Percentiles rank a stretch among this genome's conserved stretches.
These are phyloP conservation scores for Arenaria interpres DNA, from an alignment of 2,113 vertebrate genomes.

Conservation along the genomic window DNA sequence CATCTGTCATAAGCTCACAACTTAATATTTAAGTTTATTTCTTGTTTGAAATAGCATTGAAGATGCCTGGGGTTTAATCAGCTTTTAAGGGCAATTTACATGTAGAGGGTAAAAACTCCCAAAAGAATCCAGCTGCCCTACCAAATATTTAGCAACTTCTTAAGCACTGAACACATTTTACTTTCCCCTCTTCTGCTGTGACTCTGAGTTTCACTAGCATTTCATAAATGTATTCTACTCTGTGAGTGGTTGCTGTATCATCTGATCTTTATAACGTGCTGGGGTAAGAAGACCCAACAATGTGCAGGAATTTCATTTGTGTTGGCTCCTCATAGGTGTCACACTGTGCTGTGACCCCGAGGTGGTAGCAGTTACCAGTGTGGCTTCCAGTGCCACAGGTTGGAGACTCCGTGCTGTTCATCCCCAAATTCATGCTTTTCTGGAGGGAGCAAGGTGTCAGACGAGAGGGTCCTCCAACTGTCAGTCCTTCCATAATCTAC, in stretches of 20 bases:
- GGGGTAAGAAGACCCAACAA: neutral
- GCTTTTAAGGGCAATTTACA: neutral
- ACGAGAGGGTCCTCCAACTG: neutral
- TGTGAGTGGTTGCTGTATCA: fast-evolving
- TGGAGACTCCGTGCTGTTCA: neutral
- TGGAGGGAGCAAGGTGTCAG: neutral
- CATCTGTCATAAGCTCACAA: neutral
- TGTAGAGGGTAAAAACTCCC: neutral
- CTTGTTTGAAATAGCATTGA: neutral
- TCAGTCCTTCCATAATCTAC: neutral
- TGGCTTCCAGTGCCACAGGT: neutral
- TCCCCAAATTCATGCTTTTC: neutral
- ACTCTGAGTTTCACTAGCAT: neutral
- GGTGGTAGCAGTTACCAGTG: neutral
- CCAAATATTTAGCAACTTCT: neutral
- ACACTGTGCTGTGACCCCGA: neutral
- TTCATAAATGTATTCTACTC: neutral
- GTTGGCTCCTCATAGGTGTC: fast-evolving
- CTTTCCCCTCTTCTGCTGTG: neutral
- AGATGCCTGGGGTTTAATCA: neutral
- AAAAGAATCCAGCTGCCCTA: neutral
- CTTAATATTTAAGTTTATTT: neutral
- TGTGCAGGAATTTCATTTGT: neutral
- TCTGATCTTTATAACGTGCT: neutral
- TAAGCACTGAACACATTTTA: neutral